Evolutionary conservation across 2,888 invertebrate genomes (phyloP), one percentile per base, ranked within the genome.

Genomic region (Machimus rusticus): DNA sequence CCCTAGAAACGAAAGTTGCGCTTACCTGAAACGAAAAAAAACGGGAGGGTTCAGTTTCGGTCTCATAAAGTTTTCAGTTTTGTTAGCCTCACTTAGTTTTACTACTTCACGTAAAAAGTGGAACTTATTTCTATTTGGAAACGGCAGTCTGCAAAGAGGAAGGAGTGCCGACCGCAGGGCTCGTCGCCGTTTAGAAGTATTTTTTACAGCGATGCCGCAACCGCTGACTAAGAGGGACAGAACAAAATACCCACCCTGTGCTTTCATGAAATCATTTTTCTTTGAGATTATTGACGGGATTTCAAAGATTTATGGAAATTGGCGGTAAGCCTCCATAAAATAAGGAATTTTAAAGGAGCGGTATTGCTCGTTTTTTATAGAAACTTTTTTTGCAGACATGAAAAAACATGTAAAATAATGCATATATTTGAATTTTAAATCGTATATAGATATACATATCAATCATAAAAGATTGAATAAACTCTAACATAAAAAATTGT

Each of bases 11-110:
- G 74, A 85, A 39, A 16, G 19, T 74, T 85, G 74, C 9, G 51
- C 85, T 85, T 85, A 85, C 85, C 85, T 85, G 85, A 14, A 85
- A 85, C 39, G 16, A 74, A 55, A 84, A 66, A 43, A 85, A 66
- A 66, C 1, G 28, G 23, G 28, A 23, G 28, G 66, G 19, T 19
- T 66, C 19, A 66, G 79, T 79, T 79, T 79, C 31, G 46, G 23
- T 23, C 31, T 46, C 79, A 28, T 79, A 51, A 79, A 79, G 14
- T 46, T 79, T 79, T 79, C 79, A 79, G 66, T 79, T 79, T 28
- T 79, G 51, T 79, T 28, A 6, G 46, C 43, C 43, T 78, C 51
- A 51, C 28, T 79, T 79, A 79, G 46, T 46, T 51, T 79, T 34
- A 51, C 23, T 46, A 31, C 28, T 55, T 16, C 51, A 51, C 79